A percentile compares a stretch with the other conserved stretches of the same genome.
Conservation (phyloP, 1,140 invertebrate species). For the Zophobas morio region DNA sequence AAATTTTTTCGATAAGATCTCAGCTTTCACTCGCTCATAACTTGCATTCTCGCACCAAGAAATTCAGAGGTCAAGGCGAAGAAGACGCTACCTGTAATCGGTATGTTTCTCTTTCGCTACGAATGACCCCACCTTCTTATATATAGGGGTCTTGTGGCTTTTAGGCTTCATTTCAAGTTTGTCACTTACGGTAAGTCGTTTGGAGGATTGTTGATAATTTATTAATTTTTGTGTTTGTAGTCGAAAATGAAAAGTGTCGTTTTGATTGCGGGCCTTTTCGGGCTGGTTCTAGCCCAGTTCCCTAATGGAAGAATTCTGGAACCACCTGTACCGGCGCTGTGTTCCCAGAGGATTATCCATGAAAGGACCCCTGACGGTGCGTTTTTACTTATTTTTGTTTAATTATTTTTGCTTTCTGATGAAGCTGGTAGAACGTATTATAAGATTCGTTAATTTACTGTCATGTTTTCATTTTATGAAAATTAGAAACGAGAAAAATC, state of each 20-base stretch:
- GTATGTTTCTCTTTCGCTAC: constrained; percentile 37
- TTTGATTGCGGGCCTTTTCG: constrained; percentile 56
- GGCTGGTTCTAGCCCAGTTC: constrained; percentile 75
- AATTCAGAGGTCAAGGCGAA: constrained; percentile 49
- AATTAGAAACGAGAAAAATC: too few species aligned
- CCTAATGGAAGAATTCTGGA: constrained; percentile 80
- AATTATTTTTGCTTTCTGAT: not conserved
- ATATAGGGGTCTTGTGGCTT: constrained; percentile 33
- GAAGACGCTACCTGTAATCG: constrained; percentile 44
- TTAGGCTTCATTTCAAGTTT: constrained; percentile 27
- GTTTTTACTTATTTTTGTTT: constrained; percentile 49
- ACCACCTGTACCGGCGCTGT: constrained; percentile 80
- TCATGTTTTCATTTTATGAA: not conserved
- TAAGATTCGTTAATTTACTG: too few species aligned
- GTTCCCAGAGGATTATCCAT: constrained; percentile 79
- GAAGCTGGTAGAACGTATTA: too few species aligned
- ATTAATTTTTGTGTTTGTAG: constrained; percentile 25
- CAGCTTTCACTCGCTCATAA: constrained; percentile 42
- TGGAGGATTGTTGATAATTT: not conserved
- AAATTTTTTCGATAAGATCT: constrained; percentile 30
- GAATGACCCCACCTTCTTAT: constrained; percentile 31
- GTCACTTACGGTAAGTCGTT: constrained; percentile 21
- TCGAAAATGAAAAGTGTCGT: constrained; percentile 35
- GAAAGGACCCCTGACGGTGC: constrained; percentile 76
- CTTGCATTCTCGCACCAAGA: constrained; percentile 42